These are phyloP conservation scores for Scomber colias DNA, from an alignment of 2,113 vertebrate genomes.

Conservation along the genomic window DNA sequence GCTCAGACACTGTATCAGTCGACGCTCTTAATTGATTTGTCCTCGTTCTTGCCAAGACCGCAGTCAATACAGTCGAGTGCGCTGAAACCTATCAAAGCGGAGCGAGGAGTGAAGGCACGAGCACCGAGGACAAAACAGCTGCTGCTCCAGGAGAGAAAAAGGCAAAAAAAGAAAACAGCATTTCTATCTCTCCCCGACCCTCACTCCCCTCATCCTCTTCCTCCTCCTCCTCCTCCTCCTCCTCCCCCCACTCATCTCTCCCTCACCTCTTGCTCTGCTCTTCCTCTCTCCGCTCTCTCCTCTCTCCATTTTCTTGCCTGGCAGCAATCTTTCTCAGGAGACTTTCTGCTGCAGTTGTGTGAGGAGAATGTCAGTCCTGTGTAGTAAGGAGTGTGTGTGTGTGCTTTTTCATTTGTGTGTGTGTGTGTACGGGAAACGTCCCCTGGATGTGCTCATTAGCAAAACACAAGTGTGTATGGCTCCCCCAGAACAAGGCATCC, in stretches of 20 bases:
- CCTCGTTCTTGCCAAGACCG: conserved; percentile 70
- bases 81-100: conserved; percentile 71
- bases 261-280: conserved; percentile 65
- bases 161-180: conserved; percentile 19
- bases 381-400: conserved; percentile 37
- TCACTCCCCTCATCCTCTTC: background rate
- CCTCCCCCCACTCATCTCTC: conserved; percentile 14
- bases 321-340: conserved; percentile 78
- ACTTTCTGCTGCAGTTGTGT: conserved; percentile 72
- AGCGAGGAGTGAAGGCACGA: conserved; percentile 49
- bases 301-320: conserved; percentile 66
- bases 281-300: conserved; percentile 29
- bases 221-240: background rate
- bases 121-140: conserved; percentile 55
- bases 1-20: conserved; percentile 69
- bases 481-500: conserved; percentile 74
- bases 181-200: conserved; percentile 38
- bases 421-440: conserved; percentile 43
- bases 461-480: conserved; percentile 67
- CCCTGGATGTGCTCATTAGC: conserved; percentile 79
- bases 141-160: conserved; percentile 37
- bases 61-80: conserved; percentile 71
- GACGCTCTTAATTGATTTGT: conserved; percentile 79
- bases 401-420: background rate
- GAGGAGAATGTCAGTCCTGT: conserved; percentile 75